Percentiles rank a stretch among this genome's conserved stretches.
phyloP scores from a whole-genome alignment of 2,797 vertebrate genomes.

The Lagodon rhomboides region DNA sequence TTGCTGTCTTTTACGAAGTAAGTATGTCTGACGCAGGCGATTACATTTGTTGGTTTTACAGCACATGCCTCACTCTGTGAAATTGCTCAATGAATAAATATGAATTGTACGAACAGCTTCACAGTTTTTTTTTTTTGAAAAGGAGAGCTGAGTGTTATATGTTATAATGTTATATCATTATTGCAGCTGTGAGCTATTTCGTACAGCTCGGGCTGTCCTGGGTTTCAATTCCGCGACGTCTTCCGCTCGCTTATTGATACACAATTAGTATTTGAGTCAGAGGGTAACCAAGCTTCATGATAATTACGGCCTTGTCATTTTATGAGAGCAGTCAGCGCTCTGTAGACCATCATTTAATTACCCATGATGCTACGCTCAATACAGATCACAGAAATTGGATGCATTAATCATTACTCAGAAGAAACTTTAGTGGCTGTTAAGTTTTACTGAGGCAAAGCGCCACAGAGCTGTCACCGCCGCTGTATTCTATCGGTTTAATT shows the following conservation, averaged over 20 bases:
- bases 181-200: slow-evolving; percentile 41
- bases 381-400: slow-evolving; percentile 76
- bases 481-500: slow-evolving; percentile 76
- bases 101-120: neutral
- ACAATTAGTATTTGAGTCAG: slow-evolving; percentile 72
- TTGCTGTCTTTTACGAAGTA: slow-evolving; percentile 19
- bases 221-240: slow-evolving; percentile 40
- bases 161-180: too few relatives aligned
- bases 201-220: slow-evolving; percentile 19
- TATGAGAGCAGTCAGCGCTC: slow-evolving; percentile 65
- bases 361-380: slow-evolving; percentile 72
- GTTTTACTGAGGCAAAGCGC: slow-evolving; percentile 67
- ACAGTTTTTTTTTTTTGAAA: too few relatives aligned
- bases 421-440: slow-evolving; percentile 73
- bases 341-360: slow-evolving; percentile 77
- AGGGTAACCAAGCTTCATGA: slow-evolving; percentile 65
- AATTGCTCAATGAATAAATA: slow-evolving; percentile 35
- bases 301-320: slow-evolving; percentile 77
- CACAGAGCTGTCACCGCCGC: slow-evolving; percentile 66
- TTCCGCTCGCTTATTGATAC: slow-evolving; percentile 67
- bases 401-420: slow-evolving; percentile 79
- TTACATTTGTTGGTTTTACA: slow-evolving; percentile 27
- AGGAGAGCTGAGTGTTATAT: too few relatives aligned
- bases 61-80: slow-evolving; percentile 12
- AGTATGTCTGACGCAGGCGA: slow-evolving; percentile 26